Evolutionary conservation across 2,888 invertebrate species (phyloP).

Genomic region (Morpho helenor): DNA sequence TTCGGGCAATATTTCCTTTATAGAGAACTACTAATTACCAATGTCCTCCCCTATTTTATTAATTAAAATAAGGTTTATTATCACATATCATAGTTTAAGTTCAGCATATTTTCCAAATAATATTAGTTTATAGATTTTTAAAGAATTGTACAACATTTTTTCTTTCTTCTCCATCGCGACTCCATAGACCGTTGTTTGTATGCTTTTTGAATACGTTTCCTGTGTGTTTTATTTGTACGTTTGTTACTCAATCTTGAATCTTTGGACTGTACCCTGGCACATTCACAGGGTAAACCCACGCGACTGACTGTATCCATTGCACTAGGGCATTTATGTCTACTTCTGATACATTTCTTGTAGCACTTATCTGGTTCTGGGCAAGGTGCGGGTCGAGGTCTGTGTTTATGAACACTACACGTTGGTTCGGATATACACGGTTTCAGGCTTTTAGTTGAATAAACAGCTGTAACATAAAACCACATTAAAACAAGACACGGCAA

Average conservation of each 20-base stretch:
- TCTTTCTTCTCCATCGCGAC: constrained; percentile 47
- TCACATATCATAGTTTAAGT: too few species aligned
- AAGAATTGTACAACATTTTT: constrained; percentile 51
- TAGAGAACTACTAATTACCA: too few species aligned
- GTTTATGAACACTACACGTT: constrained; percentile 56
- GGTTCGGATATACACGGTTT: constrained; percentile 64
- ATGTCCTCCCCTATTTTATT: too few species aligned
- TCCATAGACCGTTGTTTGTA: constrained; percentile 42
- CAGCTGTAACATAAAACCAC: constrained; percentile 42
- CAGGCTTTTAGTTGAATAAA: constrained; percentile 43
- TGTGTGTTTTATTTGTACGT: constrained; percentile 41
- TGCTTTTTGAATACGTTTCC: constrained; percentile 44
- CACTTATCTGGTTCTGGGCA: constrained; percentile 61
- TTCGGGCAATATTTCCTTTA: too few species aligned
- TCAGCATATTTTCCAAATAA: too few species aligned
- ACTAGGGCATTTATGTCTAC: constrained; percentile 54
- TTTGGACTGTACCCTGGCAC: constrained; percentile 45
- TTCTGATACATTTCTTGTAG: constrained; percentile 49
- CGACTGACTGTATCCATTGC: constrained; percentile 51
- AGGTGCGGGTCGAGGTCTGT: constrained; percentile 56
- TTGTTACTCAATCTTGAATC: constrained; percentile 41
- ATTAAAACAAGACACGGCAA: background rate
- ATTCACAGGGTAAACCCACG: constrained; percentile 48
- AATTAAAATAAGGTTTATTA: too few species aligned
- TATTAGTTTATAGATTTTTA: constrained; percentile 15